phyloP scores from a whole-genome alignment of 2,888 invertebrate genomes.

The Dryocosmus kuriphilus region DNA sequence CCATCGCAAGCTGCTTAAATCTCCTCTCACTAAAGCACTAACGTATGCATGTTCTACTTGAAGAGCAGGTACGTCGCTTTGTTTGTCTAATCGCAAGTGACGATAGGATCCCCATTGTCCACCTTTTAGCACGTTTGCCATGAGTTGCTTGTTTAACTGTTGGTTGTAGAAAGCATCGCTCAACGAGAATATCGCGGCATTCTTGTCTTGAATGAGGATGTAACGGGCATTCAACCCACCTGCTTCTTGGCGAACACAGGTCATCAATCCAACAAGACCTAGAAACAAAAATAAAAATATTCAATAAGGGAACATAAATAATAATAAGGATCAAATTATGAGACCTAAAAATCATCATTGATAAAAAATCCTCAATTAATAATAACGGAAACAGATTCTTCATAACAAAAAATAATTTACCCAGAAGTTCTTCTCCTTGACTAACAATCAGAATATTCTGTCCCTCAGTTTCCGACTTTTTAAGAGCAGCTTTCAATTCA shows the following conservation, averaged over 20 bases:
- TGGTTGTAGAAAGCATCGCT: constrained; percentile 81
- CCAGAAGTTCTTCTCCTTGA: constrained; percentile 82
- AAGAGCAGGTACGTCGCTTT: constrained; percentile 72
- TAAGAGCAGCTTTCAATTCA: constrained; percentile 86
- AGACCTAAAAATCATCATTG: too few relatives aligned
- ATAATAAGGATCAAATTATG: too few relatives aligned
- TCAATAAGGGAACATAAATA: neutral
- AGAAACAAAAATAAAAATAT: constrained; percentile 66
- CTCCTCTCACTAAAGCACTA: constrained; percentile 94
- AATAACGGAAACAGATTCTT: neutral
- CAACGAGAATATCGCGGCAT: constrained; percentile 81
- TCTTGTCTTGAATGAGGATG: constrained; percentile 84
- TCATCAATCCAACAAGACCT: constrained; percentile 93
- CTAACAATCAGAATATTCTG: constrained; percentile 85
- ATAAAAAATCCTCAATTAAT: neutral
- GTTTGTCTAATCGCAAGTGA: constrained; percentile 85
- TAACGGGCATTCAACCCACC: constrained; percentile 89
- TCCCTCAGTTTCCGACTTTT: constrained; percentile 81
- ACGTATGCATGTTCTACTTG: constrained; percentile 96
- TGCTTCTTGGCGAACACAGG: constrained; percentile 93
- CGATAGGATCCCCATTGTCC: constrained; percentile 93
- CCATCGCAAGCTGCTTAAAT: constrained; percentile 95
- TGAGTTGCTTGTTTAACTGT: constrained; percentile 87
- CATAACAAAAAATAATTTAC: constrained; percentile 49
- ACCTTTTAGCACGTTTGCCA: constrained; percentile 90